These are phyloP conservation scores for cattle (Bos taurus) DNA, from an alignment of 2,113 vertebrate species.

Conservation along the genomic window DNA sequence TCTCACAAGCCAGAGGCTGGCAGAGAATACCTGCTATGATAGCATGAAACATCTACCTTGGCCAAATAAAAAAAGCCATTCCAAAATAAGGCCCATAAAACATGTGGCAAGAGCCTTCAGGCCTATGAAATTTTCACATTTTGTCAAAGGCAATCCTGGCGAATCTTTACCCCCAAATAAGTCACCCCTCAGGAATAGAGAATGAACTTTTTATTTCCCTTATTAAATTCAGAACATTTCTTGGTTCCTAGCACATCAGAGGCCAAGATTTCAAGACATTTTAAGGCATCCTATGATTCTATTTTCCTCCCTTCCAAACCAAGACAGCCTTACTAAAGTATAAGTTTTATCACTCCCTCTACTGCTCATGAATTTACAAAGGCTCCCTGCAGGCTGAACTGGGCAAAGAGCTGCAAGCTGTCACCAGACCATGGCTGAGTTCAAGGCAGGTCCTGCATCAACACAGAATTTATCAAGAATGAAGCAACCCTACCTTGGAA, in stretches of 20 bases:
- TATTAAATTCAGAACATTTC: neutral
- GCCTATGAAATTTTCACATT: neutral
- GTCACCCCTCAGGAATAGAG: neutral
- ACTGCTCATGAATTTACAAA: neutral
- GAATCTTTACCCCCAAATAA: neutral
- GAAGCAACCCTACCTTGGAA: neutral
- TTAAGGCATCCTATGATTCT: neutral
- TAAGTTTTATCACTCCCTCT: neutral
- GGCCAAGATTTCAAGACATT: neutral
- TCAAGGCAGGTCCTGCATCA: neutral
- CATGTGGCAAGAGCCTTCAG: neutral
- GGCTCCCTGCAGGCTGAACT: neutral
- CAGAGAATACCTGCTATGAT: neutral
- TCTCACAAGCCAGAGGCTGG: neutral
- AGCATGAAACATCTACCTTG: neutral
- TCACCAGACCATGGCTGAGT: neutral
- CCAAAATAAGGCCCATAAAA: neutral
- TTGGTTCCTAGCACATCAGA: neutral
- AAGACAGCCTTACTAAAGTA: neutral
- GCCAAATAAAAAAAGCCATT: conserved; percentile 18
- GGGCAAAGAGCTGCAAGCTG: neutral
- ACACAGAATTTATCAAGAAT: neutral
- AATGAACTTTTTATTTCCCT: neutral
- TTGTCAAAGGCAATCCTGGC: conserved; percentile 1
- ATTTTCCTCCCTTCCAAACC: neutral